Conservation (phyloP, 2,797 vertebrate genomes). For the Enoplosus armatus region DNA sequence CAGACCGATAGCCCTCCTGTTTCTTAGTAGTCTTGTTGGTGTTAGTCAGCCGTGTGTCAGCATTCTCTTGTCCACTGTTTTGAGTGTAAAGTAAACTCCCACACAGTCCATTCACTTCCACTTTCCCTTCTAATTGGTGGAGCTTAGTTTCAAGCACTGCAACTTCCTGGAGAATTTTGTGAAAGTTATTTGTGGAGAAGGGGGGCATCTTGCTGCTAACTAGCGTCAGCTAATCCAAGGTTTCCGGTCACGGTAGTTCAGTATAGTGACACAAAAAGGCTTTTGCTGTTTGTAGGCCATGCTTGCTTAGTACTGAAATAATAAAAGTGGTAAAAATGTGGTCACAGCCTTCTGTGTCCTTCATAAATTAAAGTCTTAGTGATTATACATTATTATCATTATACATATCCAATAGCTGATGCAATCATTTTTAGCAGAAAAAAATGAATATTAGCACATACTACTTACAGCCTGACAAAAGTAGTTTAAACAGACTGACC, state of each 20-base stretch:
- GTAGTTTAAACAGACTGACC: not conserved
- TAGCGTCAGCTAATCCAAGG: not conserved
- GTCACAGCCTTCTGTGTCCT: not conserved
- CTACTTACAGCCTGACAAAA: not conserved
- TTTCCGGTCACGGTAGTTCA: not conserved
- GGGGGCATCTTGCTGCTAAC: not conserved
- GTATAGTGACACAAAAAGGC: not conserved
- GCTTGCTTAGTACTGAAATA: not conserved
- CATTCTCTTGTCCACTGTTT: slow-evolving; percentile 2
- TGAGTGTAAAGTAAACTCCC: not conserved
- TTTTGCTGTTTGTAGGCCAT: not conserved
- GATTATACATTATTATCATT: too few species aligned
- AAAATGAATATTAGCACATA: too few species aligned
- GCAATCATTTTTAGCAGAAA: not conserved
- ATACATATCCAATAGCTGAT: not conserved
- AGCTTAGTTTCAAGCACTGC: not conserved
- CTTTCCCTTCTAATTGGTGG: not conserved
- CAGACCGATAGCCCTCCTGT: not conserved
- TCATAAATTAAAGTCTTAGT: not conserved
- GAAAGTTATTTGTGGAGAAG: not conserved
- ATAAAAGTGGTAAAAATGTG: not conserved
- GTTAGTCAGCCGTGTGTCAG: slow-evolving; percentile 21
- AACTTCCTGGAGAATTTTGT: not conserved
- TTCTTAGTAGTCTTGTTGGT: slow-evolving; percentile 3
- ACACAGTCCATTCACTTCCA: not conserved